A percentile compares a stretch with the other conserved stretches of the same genome.
phyloP scores from a whole-genome alignment of 2,888 invertebrate genomes.

The Cryptosula pallasiana region DNA sequence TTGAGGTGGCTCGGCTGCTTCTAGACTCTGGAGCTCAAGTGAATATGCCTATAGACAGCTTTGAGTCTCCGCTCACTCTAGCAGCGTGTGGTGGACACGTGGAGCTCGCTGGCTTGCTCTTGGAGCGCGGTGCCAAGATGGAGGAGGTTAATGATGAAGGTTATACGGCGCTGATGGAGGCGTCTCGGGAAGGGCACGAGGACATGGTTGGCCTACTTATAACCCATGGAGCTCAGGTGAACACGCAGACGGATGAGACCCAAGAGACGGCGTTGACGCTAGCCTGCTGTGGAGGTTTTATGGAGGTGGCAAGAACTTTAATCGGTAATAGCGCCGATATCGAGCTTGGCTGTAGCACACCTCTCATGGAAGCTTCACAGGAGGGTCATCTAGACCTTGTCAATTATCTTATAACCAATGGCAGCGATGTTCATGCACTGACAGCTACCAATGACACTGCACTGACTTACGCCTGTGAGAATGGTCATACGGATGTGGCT shows the following conservation, averaged over 20 bases:
- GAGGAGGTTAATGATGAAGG: conserved; percentile 99
- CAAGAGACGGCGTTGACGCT: conserved; percentile 93
- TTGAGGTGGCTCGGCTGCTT: conserved; percentile 88
- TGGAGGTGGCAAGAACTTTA: conserved; percentile 89
- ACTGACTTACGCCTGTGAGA: conserved; percentile 94
- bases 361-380: conserved; percentile 97
- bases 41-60: conserved; percentile 98
- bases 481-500: conserved; percentile 95
- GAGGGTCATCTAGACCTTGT: conserved; percentile 94
- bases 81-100: conserved; percentile 99
- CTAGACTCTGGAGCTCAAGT: conserved; percentile 95
- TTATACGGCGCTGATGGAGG: conserved; percentile 98
- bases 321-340: conserved; percentile 91
- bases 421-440: conserved; percentile 71
- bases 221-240: conserved; percentile 90
- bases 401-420: conserved; percentile 50
- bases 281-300: conserved; percentile 87
- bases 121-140: conserved; percentile 95
- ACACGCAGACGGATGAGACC: conserved; percentile 97
- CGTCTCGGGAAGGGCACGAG: conserved; percentile 95
- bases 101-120: conserved; percentile 86
- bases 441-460: conserved; percentile 94
- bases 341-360: conserved; percentile 84
- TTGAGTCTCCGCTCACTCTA: conserved; percentile 94
- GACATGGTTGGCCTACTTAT: conserved; percentile 93